Base-by-base conservation (phyloP, 1,140 invertebrate species). In the Heliconius himera region DNA sequence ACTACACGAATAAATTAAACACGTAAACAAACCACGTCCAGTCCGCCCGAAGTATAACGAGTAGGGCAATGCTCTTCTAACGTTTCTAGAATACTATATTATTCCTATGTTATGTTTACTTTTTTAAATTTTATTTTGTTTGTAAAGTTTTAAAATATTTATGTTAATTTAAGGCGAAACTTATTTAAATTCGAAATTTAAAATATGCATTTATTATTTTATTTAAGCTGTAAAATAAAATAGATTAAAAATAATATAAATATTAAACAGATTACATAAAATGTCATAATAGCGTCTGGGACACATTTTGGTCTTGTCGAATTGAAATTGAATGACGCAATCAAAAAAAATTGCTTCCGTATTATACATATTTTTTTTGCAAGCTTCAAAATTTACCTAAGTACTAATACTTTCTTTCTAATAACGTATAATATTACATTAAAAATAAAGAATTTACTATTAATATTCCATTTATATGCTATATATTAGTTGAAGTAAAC, bases 1-100 rank as follows among this genome's bases (percentile, higher is more conserved):
- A n/a, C 13, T 66, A 66, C 60, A 29, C 60, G 60, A 66, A 66
- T 66, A 66, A 66, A 66, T 66, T 66, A 66, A 66, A 66, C 60
- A 66, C 29, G 60, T 66, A 66, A 66, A 66, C 60, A 66, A 66
- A 66, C 22, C 60, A 66, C 60, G 60, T 66, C 60, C 60, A 66
- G 60, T 11, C 13, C 60, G 60, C 22, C 29, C 22, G 22, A 6
- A 16, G 60, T 66, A 66, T 13, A 66, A 29, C 26, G 11, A 66
- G 22, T 29, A 66, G 60, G 60, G 26, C 60, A 66, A 66, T 66
- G 60, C 60, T 66, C 60, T 29, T 66, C 60, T 66, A 66, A 66
- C 60, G 60, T 29, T 66, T 29, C 60, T 66, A 66, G 60, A 66
- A 66, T 66, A 66, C 4, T 66, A 13, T 66, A 66, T 29, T 66